These are phyloP conservation scores for Odontamblyopus rebecca DNA, from an alignment of 2,797 vertebrate species.

Conservation along the genomic window DNA sequence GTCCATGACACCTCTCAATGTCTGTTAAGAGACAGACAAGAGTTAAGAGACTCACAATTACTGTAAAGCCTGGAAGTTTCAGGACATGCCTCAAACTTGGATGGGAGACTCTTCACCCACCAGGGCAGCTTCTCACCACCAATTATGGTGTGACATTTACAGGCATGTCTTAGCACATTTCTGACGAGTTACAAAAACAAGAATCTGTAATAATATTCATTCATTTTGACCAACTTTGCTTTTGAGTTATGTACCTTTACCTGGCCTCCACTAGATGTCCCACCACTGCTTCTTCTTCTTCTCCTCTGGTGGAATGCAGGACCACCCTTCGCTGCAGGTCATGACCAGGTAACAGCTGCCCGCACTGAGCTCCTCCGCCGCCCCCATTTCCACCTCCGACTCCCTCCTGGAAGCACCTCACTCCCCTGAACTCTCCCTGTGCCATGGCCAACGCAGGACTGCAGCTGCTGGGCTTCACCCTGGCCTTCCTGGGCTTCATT, in stretches of 20 bases:
- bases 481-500: slow-evolving; percentile 88
- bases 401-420: neutral
- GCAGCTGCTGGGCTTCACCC: slow-evolving; percentile 86
- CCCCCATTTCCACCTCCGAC: neutral
- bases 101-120: too few relatives aligned
- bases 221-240: neutral
- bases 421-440: neutral
- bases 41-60: too few relatives aligned
- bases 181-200: too few relatives aligned
- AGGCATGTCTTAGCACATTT: too few relatives aligned
- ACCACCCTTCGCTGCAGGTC: slow-evolving; percentile 45
- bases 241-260: slow-evolving; percentile 4
- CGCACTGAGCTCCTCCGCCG: slow-evolving; percentile 3
- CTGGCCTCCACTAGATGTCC: slow-evolving; percentile 47
- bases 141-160: too few relatives aligned
- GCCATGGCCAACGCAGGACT: slow-evolving; percentile 88
- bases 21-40: too few relatives aligned
- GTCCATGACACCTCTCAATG: too few relatives aligned
- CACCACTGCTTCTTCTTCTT: neutral
- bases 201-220: too few relatives aligned
- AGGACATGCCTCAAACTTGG: too few relatives aligned
- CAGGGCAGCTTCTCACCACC: too few relatives aligned
- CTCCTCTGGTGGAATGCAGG: slow-evolving; percentile 21
- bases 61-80: too few relatives aligned
- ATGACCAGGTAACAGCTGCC: slow-evolving; percentile 39